These are phyloP conservation scores for Vulpes vulpes DNA, from an alignment of 2,113 vertebrate genomes.

Conservation along the genomic window DNA sequence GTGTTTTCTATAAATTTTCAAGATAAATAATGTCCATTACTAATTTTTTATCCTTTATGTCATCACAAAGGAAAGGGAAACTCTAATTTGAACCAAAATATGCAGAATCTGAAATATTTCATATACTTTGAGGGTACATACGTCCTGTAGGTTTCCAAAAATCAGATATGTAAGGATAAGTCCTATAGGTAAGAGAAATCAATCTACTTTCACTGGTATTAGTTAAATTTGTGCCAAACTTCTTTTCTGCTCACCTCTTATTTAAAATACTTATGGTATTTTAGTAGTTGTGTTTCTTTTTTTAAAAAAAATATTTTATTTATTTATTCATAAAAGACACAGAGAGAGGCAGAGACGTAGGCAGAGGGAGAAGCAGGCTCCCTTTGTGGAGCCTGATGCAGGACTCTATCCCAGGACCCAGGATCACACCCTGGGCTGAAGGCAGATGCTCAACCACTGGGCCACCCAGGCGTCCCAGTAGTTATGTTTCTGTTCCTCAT, in stretches of 20 bases:
- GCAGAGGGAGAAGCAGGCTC: too few species aligned
- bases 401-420: too few species aligned
- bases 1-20: neutral
- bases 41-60: conserved; percentile 5
- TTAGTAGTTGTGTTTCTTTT: neutral
- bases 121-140: neutral
- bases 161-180: neutral
- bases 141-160: conserved; percentile 37
- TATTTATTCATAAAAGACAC: too few species aligned
- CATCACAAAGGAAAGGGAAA: neutral
- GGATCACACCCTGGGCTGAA: too few species aligned
- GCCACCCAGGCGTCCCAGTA: neutral
- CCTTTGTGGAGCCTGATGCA: too few species aligned
- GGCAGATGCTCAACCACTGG: too few species aligned
- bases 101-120: conserved; percentile 19
- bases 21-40: neutral
- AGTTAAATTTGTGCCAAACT: neutral
- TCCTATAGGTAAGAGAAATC: neutral
- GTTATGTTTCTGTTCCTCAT: neutral
- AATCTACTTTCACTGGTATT: neutral
- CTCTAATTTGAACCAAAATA: neutral
- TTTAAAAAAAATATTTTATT: too few species aligned
- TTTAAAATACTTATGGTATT: conserved; percentile 14
- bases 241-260: neutral
- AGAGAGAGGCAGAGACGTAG: too few species aligned